Base-by-base conservation (phyloP, 2,888 invertebrate species). In the Leuctra nigra region DNA sequence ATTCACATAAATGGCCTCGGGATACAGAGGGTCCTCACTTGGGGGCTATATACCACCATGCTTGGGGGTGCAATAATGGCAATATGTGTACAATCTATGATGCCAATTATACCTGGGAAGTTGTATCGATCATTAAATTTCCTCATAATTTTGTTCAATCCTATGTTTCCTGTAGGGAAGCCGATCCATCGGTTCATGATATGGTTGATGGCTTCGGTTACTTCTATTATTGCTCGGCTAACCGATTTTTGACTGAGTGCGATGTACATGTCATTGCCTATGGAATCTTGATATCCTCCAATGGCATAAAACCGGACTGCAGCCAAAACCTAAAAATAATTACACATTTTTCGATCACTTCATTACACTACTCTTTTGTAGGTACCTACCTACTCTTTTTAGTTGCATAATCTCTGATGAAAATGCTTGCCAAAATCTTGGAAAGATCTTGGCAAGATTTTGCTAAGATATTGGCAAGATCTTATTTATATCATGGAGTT, bases 211-310 rank as follows among this genome's bases (percentile, higher is more conserved):
- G 29, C 29, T 7, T 6, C 29, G 7, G 29, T 29, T 11, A 29
- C 29, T 29, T 29, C 29, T 11, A 7, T 11, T 7, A 29, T 29
- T 7, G 29, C 29, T 29, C 50, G 2, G n/a, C n/a, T n/a, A n/a
- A n/a, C n/a, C n/a, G 50, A 50, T 35, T 50, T 50, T 18, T 50
- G 50, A 20, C 50, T 35, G 13, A 50, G 7, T 11, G 50, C 18
- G 9, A 50, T 11, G 22, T 29, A 16, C 7, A 18, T n/a, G 13
- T 35, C 14, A 16, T 18, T 29, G 18, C 50, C 35, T n/a, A 50
- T 29, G 33, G 16, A 14, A n/a, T 33, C 16, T 20, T 50, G 50
- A 35, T 50, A 50, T n/a, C 35, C 50, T 18, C 50, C 50, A 33
- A 50, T 35, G 9, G 35, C 50, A 50, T 33, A 50, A 23, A 50